Conservation (phyloP, 2,113 vertebrate species). For the Campylomormyrus numenius region DNA sequence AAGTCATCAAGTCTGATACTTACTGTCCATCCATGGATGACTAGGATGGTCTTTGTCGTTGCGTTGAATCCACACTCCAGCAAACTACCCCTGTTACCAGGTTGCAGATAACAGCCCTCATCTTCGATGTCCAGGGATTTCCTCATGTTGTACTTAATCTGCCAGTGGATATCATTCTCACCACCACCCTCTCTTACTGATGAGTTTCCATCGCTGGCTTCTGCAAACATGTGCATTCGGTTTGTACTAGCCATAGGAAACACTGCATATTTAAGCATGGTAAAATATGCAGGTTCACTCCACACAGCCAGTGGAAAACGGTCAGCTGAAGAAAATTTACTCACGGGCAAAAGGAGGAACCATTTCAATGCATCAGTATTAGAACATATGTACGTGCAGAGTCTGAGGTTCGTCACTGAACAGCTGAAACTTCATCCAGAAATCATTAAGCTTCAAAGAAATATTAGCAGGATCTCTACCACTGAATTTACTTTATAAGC, state of each 20-base stretch:
- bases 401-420: neutral
- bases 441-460: neutral
- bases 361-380: neutral
- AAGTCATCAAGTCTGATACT: conserved; percentile 31
- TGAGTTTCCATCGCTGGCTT: neutral
- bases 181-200: conserved; percentile 32
- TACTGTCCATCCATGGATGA: conserved; percentile 95
- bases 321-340: neutral
- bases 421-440: neutral
- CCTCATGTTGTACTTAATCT: conserved; percentile 68
- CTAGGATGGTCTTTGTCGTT: conserved; percentile 80
- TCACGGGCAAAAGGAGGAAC: neutral
- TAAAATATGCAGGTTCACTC: neutral
- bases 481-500: neutral
- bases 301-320: neutral
- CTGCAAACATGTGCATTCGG: neutral
- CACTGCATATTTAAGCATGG: neutral
- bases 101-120: conserved; percentile 67
- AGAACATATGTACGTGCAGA: neutral
- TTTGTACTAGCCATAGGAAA: neutral
- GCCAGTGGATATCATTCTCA: neutral
- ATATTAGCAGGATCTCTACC: neutral
- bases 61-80: conserved; percentile 75
- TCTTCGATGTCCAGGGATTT: conserved; percentile 57
- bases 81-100: conserved; percentile 50